phyloP scores from a whole-genome alignment of 2,797 vertebrate species.

The Sebastes steindachneri region DNA sequence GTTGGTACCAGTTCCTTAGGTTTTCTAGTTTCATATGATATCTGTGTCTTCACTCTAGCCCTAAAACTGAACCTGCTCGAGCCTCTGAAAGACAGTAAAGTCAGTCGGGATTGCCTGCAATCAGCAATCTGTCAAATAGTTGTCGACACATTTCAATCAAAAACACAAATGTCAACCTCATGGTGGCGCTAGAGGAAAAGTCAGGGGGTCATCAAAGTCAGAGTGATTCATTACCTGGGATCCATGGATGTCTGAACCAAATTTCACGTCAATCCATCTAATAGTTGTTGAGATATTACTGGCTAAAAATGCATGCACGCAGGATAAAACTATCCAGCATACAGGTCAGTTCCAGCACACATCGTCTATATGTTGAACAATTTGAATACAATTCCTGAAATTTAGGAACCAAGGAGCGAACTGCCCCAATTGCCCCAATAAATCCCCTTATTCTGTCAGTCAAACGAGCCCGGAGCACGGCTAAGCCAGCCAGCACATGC shows the following conservation, averaged over 20 bases:
- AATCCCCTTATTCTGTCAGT: conserved; percentile 7
- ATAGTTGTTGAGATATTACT: not conserved
- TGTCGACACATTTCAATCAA: not conserved
- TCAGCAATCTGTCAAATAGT: not conserved
- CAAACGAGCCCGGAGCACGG: not conserved
- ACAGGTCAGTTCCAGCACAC: not conserved
- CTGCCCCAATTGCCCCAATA: not conserved
- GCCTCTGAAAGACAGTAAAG: too few relatives aligned
- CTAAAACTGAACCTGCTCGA: too few relatives aligned
- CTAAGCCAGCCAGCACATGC: conserved; percentile 6
- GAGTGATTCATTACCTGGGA: not conserved
- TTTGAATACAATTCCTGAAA: not conserved
- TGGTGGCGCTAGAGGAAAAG: not conserved
- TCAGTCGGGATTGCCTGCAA: too few relatives aligned
- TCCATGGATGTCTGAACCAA: not conserved
- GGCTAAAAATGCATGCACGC: not conserved
- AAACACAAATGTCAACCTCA: not conserved
- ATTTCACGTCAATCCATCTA: not conserved
- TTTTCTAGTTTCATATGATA: too few relatives aligned
- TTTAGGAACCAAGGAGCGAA: not conserved
- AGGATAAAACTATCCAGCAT: not conserved
- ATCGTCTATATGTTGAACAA: not conserved
- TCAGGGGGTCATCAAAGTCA: not conserved
- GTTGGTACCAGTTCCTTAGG: too few relatives aligned
- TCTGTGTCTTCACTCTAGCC: too few relatives aligned